Percentiles rank a stretch among this genome's conserved stretches.
phyloP scores from a whole-genome alignment of 2,797 vertebrate species.

The Heterohyrax brucei region DNA sequence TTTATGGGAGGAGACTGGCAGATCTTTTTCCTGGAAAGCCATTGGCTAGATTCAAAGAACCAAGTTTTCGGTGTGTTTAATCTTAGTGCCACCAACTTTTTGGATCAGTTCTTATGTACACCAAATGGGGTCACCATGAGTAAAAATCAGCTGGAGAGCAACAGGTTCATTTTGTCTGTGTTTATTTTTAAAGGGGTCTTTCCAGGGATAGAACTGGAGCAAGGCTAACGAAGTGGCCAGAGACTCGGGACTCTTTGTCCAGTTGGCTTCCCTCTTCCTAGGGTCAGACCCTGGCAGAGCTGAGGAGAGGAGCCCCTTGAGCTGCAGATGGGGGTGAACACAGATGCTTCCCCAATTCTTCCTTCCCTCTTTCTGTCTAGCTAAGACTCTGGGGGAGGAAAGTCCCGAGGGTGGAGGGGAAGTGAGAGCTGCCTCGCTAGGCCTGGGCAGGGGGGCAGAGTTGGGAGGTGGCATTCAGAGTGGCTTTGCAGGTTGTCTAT shows the following conservation, averaged over 20 bases:
- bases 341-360: conserved; percentile 66
- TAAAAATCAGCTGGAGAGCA: neutral
- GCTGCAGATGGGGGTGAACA: neutral
- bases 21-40: too few species aligned
- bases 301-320: neutral
- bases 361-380: conserved; percentile 68
- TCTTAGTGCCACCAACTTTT: neutral
- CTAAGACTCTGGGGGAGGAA: conserved; percentile 77
- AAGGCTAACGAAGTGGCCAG: neutral
- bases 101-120: neutral
- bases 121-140: neutral
- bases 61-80: neutral
- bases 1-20: neutral
- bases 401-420: conserved; percentile 80
- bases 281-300: neutral
- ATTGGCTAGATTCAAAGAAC: neutral
- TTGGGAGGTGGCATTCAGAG: neutral
- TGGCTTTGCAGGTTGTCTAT: conserved; percentile 78
- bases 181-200: neutral
- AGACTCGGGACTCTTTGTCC: neutral
- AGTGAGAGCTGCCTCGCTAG: conserved; percentile 75
- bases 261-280: neutral
- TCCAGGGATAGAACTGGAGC: neutral
- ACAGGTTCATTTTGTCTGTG: neutral
- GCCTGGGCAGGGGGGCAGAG: conserved; percentile 64